phyloP scores from a whole-genome alignment of 2,797 vertebrate genomes.

The Tamandua tetradactyla region DNA sequence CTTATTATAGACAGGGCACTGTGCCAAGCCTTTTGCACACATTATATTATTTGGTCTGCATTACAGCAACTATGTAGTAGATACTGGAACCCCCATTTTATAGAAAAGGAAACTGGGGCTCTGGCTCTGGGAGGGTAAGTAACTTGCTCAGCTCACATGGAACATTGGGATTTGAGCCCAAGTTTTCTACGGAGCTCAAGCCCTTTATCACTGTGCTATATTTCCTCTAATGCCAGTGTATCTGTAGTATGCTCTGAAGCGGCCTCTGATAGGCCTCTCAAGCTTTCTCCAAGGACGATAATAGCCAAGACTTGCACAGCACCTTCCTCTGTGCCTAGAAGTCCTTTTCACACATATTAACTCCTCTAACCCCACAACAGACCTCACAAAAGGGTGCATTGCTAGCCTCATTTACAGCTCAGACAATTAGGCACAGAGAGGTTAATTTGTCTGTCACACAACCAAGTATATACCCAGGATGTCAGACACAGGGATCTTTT shows the following conservation, averaged over 20 bases:
- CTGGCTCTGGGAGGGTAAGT: neutral
- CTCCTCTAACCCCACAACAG: neutral
- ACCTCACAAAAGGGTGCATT: neutral
- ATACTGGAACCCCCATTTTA: neutral
- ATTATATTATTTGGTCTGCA: neutral
- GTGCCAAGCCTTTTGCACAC: neutral
- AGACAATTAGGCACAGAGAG: neutral
- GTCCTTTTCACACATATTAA: neutral
- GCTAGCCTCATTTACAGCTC: neutral
- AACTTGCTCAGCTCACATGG: neutral
- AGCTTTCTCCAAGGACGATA: neutral
- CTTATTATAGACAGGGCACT: neutral
- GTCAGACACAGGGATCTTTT: neutral
- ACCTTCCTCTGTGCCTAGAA: neutral
- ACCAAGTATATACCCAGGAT: neutral
- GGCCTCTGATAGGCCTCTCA: too few relatives aligned
- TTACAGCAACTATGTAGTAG: neutral
- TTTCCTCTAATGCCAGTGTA: neutral
- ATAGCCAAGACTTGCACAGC: neutral
- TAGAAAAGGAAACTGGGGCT: neutral
- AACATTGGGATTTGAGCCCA: neutral
- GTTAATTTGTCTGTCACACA: neutral
- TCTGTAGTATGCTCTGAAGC: neutral
- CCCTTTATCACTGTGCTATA: neutral
- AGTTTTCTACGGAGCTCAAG: neutral